Percentiles rank a stretch among this genome's conserved stretches.
Conservation (phyloP, 2,113 vertebrate genomes). For the Odontophorus gujanensis region DNA sequence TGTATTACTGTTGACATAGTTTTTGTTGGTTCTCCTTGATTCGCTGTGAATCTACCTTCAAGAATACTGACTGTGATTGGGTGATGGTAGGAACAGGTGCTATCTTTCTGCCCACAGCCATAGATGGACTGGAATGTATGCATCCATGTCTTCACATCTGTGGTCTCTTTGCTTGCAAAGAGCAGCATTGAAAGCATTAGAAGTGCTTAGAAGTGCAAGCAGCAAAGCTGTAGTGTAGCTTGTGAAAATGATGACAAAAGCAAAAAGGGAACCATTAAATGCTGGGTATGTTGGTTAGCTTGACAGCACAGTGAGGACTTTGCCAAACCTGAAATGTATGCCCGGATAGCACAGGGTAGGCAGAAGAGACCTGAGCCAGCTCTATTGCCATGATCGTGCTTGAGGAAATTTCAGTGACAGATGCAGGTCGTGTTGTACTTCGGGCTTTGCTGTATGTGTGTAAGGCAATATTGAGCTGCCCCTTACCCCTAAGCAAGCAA, state of each 20-base stretch:
- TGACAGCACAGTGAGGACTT: not conserved
- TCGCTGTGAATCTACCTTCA: not conserved
- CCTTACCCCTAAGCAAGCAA: not conserved
- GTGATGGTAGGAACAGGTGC: not conserved
- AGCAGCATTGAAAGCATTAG: not conserved
- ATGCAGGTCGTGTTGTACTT: not conserved
- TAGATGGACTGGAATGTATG: not conserved
- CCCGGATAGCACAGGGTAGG: not conserved
- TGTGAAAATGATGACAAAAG: conserved; percentile 51
- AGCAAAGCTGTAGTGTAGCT: not conserved
- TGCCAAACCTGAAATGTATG: not conserved
- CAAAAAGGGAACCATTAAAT: conserved; percentile 38
- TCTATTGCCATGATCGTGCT: accelerated
- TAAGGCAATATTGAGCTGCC: not conserved
- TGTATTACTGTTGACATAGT: not conserved
- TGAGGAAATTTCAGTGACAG: not conserved
- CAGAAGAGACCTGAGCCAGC: not conserved
- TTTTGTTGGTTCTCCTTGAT: not conserved
- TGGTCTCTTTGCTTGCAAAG: not conserved
- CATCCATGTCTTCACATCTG: not conserved
- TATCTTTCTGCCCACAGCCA: not conserved
- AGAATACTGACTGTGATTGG: not conserved
- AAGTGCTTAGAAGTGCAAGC: not conserved
- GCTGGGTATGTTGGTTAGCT: not conserved
- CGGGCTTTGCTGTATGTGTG: not conserved